Evolutionary conservation across 2,888 invertebrate genomes (phyloP).

Genomic region (Eristalinus aeneus): DNA sequence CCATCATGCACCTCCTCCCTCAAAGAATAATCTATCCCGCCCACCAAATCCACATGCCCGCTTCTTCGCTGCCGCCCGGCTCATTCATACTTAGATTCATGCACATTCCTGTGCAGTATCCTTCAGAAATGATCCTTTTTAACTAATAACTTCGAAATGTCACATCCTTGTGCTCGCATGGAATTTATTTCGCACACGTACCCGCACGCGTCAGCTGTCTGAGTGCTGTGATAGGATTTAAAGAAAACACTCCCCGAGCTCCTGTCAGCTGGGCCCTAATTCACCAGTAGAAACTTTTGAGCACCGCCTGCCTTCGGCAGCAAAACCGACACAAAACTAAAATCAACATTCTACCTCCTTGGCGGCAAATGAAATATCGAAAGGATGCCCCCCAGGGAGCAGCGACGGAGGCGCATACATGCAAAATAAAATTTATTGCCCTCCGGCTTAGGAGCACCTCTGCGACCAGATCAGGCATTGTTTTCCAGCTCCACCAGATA

Average conservation of each 20-base stretch:
- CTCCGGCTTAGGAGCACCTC: background rate
- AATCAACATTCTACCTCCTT: background rate
- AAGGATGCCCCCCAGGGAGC: constrained; percentile 16
- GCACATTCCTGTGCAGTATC: background rate
- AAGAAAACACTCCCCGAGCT: background rate
- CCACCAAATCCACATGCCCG: background rate
- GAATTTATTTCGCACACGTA: constrained; percentile 25
- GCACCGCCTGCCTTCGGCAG: background rate
- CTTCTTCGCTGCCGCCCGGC: background rate
- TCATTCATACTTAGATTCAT: background rate
- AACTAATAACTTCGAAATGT: constrained; percentile 5
- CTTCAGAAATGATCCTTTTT: constrained; percentile 4
- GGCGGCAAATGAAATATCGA: constrained; percentile 10
- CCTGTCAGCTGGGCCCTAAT: background rate
- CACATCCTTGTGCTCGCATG: background rate
- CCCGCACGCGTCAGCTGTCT: background rate
- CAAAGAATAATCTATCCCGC: background rate
- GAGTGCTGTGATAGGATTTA: background rate
- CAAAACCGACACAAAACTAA: constrained; percentile 2
- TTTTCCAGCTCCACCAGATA: constrained; percentile 11
- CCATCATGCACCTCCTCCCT: background rate
- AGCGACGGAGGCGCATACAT: background rate
- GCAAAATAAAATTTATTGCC: constrained; percentile 30
- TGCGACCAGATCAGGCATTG: background rate
- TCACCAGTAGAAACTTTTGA: background rate